These are phyloP conservation scores for Lepidurus couesii DNA, from an alignment of 1,140 invertebrate species.

Conservation along the genomic window DNA sequence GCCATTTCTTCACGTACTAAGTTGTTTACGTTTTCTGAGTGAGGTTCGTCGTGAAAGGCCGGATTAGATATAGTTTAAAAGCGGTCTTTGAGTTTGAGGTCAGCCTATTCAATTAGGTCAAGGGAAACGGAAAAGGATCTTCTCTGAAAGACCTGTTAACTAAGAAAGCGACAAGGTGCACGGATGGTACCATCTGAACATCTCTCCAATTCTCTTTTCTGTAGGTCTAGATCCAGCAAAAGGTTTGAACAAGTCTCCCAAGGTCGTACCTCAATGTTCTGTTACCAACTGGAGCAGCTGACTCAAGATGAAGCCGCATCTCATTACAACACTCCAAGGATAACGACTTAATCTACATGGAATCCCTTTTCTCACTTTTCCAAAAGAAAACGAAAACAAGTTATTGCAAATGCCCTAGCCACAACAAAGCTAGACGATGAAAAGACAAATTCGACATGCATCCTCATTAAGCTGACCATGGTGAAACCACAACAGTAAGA, in stretches of 20 bases:
- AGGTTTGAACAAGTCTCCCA: neutral
- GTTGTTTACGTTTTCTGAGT: neutral
- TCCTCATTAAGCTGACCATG: neutral
- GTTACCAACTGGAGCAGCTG: slow-evolving; percentile 7
- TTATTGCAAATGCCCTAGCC: neutral
- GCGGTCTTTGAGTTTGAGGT: neutral
- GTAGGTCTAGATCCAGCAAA: neutral
- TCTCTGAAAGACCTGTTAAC: neutral
- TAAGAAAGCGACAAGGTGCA: neutral
- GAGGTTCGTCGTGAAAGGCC: neutral
- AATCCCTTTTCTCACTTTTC: neutral
- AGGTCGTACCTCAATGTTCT: neutral
- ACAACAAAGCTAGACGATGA: neutral
- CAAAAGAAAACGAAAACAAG: neutral
- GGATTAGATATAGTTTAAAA: slow-evolving; percentile 6
- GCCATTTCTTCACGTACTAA: neutral
- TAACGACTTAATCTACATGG: neutral
- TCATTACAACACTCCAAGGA: neutral
- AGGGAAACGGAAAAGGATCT: slow-evolving; percentile 19
- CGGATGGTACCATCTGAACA: neutral
- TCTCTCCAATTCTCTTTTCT: neutral
- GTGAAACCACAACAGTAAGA: neutral
- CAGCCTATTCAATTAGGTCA: neutral
- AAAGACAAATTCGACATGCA: neutral
- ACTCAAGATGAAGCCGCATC: neutral